Evolutionary conservation across 2,888 invertebrate species (phyloP).

Genomic region (Hirtodrosophila trivittata): DNA sequence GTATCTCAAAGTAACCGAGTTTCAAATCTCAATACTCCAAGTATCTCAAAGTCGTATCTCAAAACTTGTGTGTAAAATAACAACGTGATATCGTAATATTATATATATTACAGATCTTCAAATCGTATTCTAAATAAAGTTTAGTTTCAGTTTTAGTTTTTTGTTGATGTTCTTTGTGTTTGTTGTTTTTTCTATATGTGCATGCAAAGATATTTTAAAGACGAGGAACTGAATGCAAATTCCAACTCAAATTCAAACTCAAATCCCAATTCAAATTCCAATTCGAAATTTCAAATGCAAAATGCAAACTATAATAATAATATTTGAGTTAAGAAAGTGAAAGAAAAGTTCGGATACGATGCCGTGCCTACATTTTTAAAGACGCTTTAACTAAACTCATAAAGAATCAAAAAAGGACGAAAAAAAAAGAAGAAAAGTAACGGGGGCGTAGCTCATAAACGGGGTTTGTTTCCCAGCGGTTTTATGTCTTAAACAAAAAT

Average conservation of each 20-base stretch:
- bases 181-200: too few species aligned
- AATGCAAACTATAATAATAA: too few species aligned
- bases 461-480: slow-evolving; percentile 32
- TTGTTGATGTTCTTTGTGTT: background rate
- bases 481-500: slow-evolving; percentile 22
- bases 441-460: slow-evolving; percentile 27
- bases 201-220: too few species aligned
- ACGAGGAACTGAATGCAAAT: too few species aligned
- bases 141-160: background rate
- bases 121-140: background rate
- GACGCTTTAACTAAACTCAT: slow-evolving; percentile 21
- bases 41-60: too few species aligned
- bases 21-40: too few species aligned
- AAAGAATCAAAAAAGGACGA: slow-evolving; percentile 15
- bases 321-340: background rate
- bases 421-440: background rate
- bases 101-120: background rate
- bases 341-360: background rate
- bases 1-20: slow-evolving; percentile 1
- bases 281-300: too few species aligned
- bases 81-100: too few species aligned
- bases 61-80: too few species aligned
- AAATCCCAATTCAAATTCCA: too few species aligned
- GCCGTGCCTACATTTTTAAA: slow-evolving; percentile 1
- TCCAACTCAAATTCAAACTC: too few species aligned